Conservation (phyloP, 1,140 invertebrate genomes). For the Chlorops oryzae region DNA sequence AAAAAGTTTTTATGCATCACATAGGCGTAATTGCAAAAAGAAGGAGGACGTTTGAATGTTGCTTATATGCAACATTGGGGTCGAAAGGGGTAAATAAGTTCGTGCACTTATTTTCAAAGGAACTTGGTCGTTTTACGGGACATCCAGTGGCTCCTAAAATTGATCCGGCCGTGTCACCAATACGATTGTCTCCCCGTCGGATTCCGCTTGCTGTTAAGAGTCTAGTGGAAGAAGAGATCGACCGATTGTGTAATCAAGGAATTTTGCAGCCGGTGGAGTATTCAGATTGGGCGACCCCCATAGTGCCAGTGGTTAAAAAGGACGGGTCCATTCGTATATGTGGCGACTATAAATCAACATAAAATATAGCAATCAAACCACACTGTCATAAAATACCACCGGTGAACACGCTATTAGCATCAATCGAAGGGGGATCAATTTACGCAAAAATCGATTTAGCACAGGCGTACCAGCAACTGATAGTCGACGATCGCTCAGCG, state of each 20-base stretch:
- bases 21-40: too few species aligned
- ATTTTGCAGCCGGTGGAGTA: too few species aligned
- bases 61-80: too few species aligned
- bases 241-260: too few species aligned
- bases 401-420: slow-evolving; percentile 41
- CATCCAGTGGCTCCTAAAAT: background rate
- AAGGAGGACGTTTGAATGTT: too few species aligned
- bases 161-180: background rate
- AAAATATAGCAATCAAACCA: slow-evolving; percentile 31
- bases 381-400: slow-evolving; percentile 49
- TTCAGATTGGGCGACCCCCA: too few species aligned
- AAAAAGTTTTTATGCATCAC: too few species aligned
- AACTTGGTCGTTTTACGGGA: background rate
- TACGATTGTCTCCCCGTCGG: background rate
- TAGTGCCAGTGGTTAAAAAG: too few species aligned
- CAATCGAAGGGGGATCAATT: slow-evolving; percentile 24
- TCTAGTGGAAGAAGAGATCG: slow-evolving; percentile 2
- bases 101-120: background rate
- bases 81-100: too few species aligned
- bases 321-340: too few species aligned
- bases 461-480: slow-evolving; percentile 37
- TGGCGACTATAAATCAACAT: too few species aligned
- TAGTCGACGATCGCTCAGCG: too few species aligned
- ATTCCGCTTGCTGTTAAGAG: background rate
- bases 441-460: slow-evolving; percentile 37